These are phyloP conservation scores for Hemiscyllium ocellatum DNA, from an alignment of 2,113 vertebrate species.

Conservation along the genomic window DNA sequence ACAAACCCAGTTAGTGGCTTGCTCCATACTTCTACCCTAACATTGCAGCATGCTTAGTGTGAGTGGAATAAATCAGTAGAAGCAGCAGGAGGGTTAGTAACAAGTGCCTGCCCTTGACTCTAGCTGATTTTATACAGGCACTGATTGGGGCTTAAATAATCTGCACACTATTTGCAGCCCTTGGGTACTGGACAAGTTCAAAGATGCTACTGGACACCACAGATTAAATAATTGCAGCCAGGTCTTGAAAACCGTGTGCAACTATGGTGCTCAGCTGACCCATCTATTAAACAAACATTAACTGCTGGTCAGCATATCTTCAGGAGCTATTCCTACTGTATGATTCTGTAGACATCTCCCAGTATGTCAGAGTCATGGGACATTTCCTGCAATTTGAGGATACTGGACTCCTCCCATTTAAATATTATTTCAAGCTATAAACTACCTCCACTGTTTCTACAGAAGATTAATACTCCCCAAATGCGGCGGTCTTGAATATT, in stretches of 20 bases:
- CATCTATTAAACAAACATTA: neutral
- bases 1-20: neutral
- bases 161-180: neutral
- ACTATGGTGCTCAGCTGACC: neutral
- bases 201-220: neutral
- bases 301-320: neutral
- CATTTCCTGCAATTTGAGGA: neutral
- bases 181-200: neutral
- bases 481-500: neutral
- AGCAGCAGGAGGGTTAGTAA: neutral
- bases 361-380: conserved; percentile 3
- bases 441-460: neutral
- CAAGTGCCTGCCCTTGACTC: neutral
- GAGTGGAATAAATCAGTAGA: neutral
- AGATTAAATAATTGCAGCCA: neutral
- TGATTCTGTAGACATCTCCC: neutral
- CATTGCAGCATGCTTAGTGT: neutral
- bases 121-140: neutral
- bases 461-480: neutral
- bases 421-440: neutral
- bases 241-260: neutral
- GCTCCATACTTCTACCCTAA: neutral
- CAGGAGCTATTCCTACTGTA: neutral
- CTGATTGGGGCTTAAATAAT: neutral
- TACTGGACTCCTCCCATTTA: neutral